Evolutionary conservation across 64 coral and sea anemone genomes (phyloP).

Genomic region (Dendronephthya gigantea): DNA sequence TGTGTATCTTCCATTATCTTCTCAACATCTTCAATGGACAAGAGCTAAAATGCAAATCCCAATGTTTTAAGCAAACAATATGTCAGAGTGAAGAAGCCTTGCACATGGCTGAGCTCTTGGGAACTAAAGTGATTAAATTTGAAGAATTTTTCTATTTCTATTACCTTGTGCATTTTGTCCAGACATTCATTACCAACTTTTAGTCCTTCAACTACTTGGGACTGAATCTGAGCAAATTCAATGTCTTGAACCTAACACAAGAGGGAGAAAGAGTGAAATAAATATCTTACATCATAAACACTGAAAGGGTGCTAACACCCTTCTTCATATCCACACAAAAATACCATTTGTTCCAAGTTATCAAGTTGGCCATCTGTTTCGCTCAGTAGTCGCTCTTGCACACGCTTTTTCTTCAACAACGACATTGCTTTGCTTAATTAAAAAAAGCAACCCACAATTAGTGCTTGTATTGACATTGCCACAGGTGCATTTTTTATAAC

Average conservation of each 20-base stretch:
- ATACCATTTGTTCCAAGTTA: constrained; percentile 90
- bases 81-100: background rate
- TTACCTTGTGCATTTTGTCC: constrained; percentile 91
- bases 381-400: constrained; percentile 75
- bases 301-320: background rate
- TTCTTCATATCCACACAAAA: too few species aligned
- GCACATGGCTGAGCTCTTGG: background rate
- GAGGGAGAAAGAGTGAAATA: background rate
- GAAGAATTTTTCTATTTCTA: background rate
- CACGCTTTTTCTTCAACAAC: constrained; percentile 83
- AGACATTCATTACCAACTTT: constrained; percentile 89
- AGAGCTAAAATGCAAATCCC: constrained; percentile 36
- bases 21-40: constrained; percentile 99
- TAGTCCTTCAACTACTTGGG: constrained; percentile 87
- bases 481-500: background rate
- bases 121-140: background rate
- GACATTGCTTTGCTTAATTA: constrained; percentile 78
- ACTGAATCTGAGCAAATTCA: constrained; percentile 96
- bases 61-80: too few species aligned
- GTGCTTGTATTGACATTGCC: background rate
- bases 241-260: constrained; percentile 75
- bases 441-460: background rate
- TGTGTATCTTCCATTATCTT: constrained; percentile 98
- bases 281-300: background rate
- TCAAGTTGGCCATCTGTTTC: constrained; percentile 92